Conservation (phyloP, 2,113 vertebrate species). For the Pachycephala philippinensis region DNA sequence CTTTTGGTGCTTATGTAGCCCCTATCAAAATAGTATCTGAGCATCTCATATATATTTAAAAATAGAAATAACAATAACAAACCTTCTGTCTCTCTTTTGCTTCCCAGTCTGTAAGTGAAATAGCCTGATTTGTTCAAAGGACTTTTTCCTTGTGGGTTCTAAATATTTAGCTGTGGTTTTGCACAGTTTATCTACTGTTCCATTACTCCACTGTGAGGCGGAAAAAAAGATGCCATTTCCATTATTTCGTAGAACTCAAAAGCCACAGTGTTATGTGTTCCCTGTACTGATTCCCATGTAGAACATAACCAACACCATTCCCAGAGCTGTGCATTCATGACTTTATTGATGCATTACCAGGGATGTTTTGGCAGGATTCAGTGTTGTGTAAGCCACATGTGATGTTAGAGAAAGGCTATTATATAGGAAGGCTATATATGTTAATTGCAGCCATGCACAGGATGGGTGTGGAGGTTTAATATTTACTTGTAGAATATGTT, state of each 20-base stretch:
- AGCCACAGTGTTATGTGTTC: constrained; percentile 37
- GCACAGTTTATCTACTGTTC: constrained; percentile 37
- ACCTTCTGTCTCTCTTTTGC: constrained; percentile 2
- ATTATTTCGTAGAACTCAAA: constrained; percentile 6
- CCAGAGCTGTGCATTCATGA: neutral
- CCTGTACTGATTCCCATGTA: constrained; percentile 21
- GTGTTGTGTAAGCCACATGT: neutral
- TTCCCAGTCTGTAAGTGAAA: constrained; percentile 24
- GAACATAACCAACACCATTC: constrained; percentile 31
- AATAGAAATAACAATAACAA: constrained; percentile 52
- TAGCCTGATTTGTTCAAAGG: constrained; percentile 31
- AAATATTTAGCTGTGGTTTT: constrained; percentile 52
- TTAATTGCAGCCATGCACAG: neutral
- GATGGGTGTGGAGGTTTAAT: neutral
- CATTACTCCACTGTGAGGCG: neutral
- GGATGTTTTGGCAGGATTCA: neutral
- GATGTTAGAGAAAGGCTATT: neutral
- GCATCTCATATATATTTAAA: constrained; percentile 7
- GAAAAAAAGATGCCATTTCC: neutral
- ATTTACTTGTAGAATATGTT: neutral
- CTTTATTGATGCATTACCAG: neutral
- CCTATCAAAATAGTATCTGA: neutral
- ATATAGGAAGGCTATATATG: neutral
- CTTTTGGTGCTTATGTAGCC: neutral
- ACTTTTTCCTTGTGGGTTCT: constrained; percentile 22